Evolutionary conservation across 1,140 invertebrate genomes (phyloP).

Genomic region (Orchesella cincta): DNA sequence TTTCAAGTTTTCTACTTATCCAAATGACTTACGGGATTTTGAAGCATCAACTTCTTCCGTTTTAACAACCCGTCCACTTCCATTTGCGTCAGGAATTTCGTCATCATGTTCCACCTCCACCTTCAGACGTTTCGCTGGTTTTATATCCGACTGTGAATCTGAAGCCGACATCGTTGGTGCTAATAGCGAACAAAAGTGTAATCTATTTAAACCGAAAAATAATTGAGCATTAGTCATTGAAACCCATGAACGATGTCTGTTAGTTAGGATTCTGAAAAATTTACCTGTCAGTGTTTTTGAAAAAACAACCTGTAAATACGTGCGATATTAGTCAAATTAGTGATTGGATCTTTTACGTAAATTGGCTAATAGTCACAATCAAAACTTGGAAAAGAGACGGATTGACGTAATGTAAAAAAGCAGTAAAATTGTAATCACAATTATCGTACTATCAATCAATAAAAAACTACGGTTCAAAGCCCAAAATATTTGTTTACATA

Average conservation of each 20-base stretch:
- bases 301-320: too few species aligned
- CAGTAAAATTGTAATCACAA: neutral
- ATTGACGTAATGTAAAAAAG: neutral
- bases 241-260: too few species aligned
- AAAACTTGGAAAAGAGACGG: neutral
- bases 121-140: neutral
- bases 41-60: neutral
- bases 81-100: neutral
- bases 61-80: neutral
- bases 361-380: neutral
- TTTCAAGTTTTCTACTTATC: neutral
- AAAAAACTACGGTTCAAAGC: too few species aligned
- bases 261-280: too few species aligned
- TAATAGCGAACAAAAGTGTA: too few species aligned
- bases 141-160: neutral
- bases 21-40: constrained; percentile 3
- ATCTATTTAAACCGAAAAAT: too few species aligned
- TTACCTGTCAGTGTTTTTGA: too few species aligned
- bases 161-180: too few species aligned
- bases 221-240: too few species aligned
- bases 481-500: too few species aligned
- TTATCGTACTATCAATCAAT: too few species aligned
- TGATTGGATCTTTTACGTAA: neutral
- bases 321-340: too few species aligned
- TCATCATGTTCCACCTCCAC: neutral